Conservation (phyloP, 1,140 invertebrate species). For the Ylistrum balloti region DNA sequence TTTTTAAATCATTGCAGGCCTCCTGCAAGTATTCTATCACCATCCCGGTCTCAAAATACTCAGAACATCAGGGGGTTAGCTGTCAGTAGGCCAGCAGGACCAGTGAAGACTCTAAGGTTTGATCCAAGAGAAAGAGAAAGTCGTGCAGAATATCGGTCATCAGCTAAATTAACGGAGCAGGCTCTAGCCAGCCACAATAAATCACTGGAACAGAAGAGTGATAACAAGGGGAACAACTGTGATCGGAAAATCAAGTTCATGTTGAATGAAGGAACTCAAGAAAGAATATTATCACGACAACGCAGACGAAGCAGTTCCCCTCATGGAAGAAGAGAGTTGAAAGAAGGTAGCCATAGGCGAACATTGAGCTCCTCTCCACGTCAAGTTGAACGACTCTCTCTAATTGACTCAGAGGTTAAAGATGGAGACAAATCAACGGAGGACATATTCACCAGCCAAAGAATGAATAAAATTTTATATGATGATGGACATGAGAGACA, state of each 20-base stretch:
- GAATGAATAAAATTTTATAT: not conserved
- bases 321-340: not conserved
- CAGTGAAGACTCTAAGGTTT: not conserved
- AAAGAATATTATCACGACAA: not conserved
- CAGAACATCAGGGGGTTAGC: not conserved
- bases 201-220: not conserved
- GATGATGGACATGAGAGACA: not conserved
- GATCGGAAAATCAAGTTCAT: not conserved
- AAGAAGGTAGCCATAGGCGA: not conserved
- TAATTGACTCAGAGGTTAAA: not conserved
- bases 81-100: not conserved
- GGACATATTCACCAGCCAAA: not conserved
- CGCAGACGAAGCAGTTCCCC: slow-evolving; percentile 21
- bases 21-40: not conserved
- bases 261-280: not conserved
- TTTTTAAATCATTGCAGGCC: not conserved
- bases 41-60: not conserved
- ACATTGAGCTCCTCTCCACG: not conserved
- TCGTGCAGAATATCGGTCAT: not conserved
- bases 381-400: slow-evolving; percentile 5
- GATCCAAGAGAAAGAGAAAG: not conserved
- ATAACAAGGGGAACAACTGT: not conserved
- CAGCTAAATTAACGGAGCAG: slow-evolving; percentile 53
- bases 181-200: slow-evolving; percentile 63
- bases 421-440: not conserved